phyloP scores from a whole-genome alignment of 2,113 vertebrate genomes.

The Axis porcinus region DNA sequence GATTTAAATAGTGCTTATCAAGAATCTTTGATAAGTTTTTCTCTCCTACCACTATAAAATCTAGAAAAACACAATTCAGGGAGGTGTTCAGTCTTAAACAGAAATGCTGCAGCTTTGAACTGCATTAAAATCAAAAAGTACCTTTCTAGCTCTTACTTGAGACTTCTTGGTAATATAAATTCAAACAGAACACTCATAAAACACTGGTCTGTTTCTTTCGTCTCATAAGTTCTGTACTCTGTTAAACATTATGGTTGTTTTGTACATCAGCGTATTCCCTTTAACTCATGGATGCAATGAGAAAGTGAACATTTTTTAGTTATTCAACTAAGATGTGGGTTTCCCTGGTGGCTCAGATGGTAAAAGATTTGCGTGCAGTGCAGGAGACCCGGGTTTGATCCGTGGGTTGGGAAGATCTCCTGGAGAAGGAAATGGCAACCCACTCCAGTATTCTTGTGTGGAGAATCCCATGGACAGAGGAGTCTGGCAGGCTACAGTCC shows the following conservation, averaged over 20 bases:
- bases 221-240: not conserved
- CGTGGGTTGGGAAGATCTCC: not conserved
- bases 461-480: not conserved
- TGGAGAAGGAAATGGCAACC: not conserved
- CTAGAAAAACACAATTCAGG: not conserved
- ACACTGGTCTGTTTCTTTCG: not conserved
- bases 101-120: not conserved
- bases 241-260: not conserved
- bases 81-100: constrained; percentile 20
- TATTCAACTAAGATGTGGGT: not conserved
- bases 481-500: not conserved
- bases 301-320: not conserved
- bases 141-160: not conserved
- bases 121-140: not conserved
- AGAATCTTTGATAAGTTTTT: constrained; percentile 24
- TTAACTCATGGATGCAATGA: not conserved
- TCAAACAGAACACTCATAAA: constrained; percentile 10
- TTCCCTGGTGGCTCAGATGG: not conserved
- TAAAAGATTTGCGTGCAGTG: not conserved
- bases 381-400: not conserved
- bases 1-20: constrained; percentile 40
- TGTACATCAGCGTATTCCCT: not conserved
- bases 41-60: constrained; percentile 1
- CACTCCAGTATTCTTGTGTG: not conserved
- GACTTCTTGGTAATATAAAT: constrained; percentile 16